These are phyloP conservation scores for Cyphomyrmex costatus DNA, from an alignment of 1,140 invertebrate genomes.

Conservation along the genomic window DNA sequence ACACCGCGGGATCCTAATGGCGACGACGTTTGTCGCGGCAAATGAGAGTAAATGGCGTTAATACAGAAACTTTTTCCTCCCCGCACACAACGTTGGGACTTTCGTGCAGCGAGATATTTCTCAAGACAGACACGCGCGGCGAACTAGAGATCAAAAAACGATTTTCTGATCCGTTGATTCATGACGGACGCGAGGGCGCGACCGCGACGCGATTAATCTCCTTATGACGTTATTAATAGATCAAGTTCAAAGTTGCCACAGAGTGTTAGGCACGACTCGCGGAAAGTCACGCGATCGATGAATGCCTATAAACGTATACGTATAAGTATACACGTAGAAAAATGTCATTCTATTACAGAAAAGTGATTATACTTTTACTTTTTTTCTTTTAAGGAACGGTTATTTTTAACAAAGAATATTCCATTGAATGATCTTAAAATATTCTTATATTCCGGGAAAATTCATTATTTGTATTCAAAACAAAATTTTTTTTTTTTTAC, in stretches of 20 bases:
- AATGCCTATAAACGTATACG: neutral
- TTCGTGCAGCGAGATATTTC: conserved; percentile 9
- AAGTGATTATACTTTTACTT: too few species aligned
- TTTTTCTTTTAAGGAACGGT: too few species aligned
- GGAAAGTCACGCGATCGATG: conserved; percentile 16
- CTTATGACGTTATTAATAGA: conserved; percentile 41
- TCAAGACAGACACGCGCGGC: conserved; percentile 12
- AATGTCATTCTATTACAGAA: too few species aligned
- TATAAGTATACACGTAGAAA: too few species aligned
- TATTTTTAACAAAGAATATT: too few species aligned
- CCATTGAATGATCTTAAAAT: too few species aligned
- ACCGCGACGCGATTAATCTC: conserved; percentile 14
- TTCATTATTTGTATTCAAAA: too few species aligned
- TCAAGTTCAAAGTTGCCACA: conserved; percentile 33
- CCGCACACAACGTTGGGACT: neutral
- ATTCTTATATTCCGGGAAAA: too few species aligned
- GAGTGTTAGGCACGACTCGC: neutral
- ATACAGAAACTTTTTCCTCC: conserved; percentile 44
- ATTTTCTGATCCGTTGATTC: conserved; percentile 27
- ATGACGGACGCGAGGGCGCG: neutral
- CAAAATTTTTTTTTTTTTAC: too few species aligned
- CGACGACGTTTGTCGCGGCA: conserved; percentile 24
- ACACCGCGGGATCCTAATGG: conserved; percentile 8
- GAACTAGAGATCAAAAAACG: conserved; percentile 34
- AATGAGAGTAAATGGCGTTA: conserved; percentile 49